Conservation (phyloP, 2,888 invertebrate genomes). For the Eudemis profundana region DNA sequence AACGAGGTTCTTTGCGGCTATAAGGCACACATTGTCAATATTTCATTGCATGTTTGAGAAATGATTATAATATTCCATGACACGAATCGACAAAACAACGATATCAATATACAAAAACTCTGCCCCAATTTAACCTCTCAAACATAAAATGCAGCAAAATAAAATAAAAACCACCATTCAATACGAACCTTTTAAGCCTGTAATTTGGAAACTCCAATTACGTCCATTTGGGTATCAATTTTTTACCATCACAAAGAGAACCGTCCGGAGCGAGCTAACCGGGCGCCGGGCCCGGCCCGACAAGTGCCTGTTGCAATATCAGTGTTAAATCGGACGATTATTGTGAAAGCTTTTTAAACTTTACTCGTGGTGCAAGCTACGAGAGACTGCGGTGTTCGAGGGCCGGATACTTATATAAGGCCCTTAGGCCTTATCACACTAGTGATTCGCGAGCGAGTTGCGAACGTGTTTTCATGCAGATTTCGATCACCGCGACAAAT, state of each 20-base stretch:
- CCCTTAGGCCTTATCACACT: no score
- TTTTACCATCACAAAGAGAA: slow-evolving; percentile 16
- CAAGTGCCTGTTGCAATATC: slow-evolving; percentile 23
- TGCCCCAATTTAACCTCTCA: neutral
- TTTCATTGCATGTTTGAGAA: no score
- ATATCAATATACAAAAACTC: slow-evolving; percentile 6
- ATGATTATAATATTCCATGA: neutral
- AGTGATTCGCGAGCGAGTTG: no score
- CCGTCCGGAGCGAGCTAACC: neutral
- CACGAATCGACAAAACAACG: neutral
- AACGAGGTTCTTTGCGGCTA: no score
- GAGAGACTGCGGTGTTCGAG: neutral
- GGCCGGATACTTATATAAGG: no score
- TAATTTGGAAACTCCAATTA: slow-evolving; percentile 26
- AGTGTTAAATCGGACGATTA: slow-evolving; percentile 28
- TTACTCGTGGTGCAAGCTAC: neutral
- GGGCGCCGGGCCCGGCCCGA: slow-evolving; percentile 2
- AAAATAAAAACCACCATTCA: slow-evolving; percentile 22
- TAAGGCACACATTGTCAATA: no score
- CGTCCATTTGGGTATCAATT: slow-evolving; percentile 22
- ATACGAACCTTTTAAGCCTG: slow-evolving; percentile 18
- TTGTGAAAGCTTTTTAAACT: slow-evolving; percentile 31
- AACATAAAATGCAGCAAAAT: slow-evolving; percentile 14
- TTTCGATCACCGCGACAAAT: neutral
- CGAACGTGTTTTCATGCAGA: no score